These are phyloP conservation scores for Tyto alba DNA, from an alignment of 2,113 vertebrate genomes.

Conservation along the genomic window DNA sequence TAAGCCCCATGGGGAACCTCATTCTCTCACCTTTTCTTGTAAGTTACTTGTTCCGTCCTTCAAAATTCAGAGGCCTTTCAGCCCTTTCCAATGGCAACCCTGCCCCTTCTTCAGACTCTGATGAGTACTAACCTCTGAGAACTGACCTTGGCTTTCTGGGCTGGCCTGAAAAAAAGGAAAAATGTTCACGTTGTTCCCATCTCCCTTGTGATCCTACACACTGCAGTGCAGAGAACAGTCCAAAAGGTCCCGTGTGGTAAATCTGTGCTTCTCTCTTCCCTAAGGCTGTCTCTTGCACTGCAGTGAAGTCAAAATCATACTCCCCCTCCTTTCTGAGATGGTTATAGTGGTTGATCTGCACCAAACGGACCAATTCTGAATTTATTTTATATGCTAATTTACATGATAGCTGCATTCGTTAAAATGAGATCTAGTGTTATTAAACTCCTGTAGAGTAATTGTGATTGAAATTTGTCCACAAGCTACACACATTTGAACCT, in stretches of 20 bases:
- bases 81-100: not conserved
- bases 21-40: not conserved
- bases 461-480: conserved; percentile 9
- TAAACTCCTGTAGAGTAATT: conserved; percentile 27
- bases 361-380: not conserved
- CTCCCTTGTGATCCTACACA: not conserved
- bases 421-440: conserved; percentile 14
- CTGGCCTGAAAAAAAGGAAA: not conserved
- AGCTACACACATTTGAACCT: not conserved
- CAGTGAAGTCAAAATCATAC: not conserved
- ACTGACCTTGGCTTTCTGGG: not conserved
- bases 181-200: not conserved
- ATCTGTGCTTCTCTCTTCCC: not conserved
- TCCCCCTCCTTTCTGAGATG: not conserved
- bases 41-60: not conserved
- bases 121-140: not conserved
- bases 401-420: not conserved
- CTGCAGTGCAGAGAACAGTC: fast-evolving
- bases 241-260: not conserved
- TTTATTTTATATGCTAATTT: conserved; percentile 14
- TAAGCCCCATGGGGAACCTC: not conserved
- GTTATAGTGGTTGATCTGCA: not conserved
- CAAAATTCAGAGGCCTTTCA: not conserved
- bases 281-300: not conserved
- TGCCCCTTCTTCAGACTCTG: not conserved